Conservation (phyloP, 2,113 vertebrate genomes). For the Cisticola juncidis region DNA sequence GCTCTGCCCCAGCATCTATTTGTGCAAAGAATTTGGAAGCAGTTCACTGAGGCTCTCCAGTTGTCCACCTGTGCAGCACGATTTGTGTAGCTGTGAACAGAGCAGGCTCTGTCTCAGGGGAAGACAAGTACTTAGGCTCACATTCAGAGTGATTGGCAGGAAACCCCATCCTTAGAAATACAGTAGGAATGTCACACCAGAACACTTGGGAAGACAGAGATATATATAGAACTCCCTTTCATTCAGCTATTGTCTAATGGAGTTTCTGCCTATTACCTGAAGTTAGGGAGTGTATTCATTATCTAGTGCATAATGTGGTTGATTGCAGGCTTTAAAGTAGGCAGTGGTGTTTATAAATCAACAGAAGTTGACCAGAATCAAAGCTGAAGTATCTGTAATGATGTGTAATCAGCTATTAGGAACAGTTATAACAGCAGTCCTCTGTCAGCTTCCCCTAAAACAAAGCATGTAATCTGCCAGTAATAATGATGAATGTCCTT, state of each 20-base stretch:
- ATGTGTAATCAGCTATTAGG: constrained; percentile 46
- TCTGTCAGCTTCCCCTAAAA: constrained; percentile 48
- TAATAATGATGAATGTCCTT: constrained; percentile 47
- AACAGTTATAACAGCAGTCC: constrained; percentile 32
- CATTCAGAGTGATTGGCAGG: constrained; percentile 10
- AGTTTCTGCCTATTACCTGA: constrained; percentile 42
- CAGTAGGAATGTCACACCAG: not conserved
- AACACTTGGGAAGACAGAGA: not conserved
- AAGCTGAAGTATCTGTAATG: constrained; percentile 46
- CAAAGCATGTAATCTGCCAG: constrained; percentile 24
- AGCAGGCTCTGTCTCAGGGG: not conserved
- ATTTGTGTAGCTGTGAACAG: not conserved
- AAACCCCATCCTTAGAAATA: constrained; percentile 19
- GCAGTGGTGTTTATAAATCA: constrained; percentile 55
- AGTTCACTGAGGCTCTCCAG: not conserved
- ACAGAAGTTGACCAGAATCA: constrained; percentile 55
- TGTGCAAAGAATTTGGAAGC: not conserved
- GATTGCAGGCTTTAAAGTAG: constrained; percentile 39
- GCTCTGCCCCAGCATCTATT: not conserved
- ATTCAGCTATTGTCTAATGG: constrained; percentile 26
- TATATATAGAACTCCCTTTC: constrained; percentile 20
- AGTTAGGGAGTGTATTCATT: constrained; percentile 50
- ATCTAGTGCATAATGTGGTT: constrained; percentile 26
- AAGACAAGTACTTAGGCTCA: not conserved
- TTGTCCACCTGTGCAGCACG: not conserved